Evolutionary conservation across 37 sponge, comb jelly and placozoan species (phyloP).

Genomic region (Spongilla lacustris): DNA sequence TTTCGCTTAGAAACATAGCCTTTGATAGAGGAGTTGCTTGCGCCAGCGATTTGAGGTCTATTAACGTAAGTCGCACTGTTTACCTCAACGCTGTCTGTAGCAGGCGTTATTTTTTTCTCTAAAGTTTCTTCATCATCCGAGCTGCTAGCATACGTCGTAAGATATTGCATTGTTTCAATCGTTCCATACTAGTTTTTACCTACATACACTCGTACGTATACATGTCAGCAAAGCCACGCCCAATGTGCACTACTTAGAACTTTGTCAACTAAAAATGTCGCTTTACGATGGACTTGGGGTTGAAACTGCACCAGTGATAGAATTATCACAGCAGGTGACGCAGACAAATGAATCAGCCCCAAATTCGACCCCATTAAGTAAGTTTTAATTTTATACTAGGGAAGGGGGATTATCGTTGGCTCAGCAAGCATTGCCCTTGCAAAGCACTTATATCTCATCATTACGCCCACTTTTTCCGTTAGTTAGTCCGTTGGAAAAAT

Average conservation of each 20-base stretch:
- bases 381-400: background rate
- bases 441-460: too few relatives aligned
- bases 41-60: background rate
- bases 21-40: background rate
- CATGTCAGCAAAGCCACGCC: background rate
- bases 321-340: background rate
- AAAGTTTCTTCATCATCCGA: background rate
- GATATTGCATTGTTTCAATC: background rate
- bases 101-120: background rate
- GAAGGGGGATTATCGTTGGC: too few relatives aligned
- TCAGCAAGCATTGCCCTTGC: too few relatives aligned
- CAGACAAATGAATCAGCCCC: background rate
- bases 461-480: too few relatives aligned
- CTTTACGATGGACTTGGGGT: slow-evolving; percentile 77
- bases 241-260: background rate
- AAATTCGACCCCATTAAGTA: background rate
- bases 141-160: background rate
- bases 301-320: slow-evolving; percentile 65
- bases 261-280: slow-evolving; percentile 41
- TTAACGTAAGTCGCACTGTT: background rate
- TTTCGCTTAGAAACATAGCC: background rate
- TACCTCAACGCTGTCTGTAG: background rate
- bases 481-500: too few relatives aligned
- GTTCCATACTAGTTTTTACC: too few relatives aligned
- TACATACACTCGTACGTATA: background rate